These are phyloP conservation scores for Omphaloscelis lunosa DNA, from an alignment of 2,888 invertebrate genomes.

Conservation along the genomic window DNA sequence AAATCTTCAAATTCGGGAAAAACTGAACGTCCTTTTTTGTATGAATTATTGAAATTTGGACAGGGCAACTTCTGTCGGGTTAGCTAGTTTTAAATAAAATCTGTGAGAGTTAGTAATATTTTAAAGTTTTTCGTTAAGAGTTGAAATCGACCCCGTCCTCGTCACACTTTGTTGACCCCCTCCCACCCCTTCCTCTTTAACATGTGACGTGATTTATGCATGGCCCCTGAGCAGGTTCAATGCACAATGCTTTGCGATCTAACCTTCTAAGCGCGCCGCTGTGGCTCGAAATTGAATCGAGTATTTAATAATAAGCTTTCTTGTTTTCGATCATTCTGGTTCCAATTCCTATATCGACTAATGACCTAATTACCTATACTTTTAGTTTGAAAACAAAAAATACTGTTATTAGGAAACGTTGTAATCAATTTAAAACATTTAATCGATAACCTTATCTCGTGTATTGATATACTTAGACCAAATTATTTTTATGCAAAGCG, in stretches of 20 bases:
- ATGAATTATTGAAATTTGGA: too few species aligned
- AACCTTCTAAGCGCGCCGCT: background rate
- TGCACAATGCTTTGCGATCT: background rate
- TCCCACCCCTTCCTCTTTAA: background rate
- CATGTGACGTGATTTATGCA: background rate
- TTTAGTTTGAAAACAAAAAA: background rate
- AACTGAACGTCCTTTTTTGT: too few species aligned
- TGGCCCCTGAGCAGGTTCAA: background rate
- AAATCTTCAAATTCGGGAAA: too few species aligned
- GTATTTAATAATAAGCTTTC: background rate
- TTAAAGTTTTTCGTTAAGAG: background rate
- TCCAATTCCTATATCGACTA: background rate
- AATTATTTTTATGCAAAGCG: background rate
- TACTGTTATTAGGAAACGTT: background rate
- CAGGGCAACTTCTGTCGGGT: too few species aligned
- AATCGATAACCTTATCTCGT: background rate
- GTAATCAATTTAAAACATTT: background rate
- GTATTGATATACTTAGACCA: background rate
- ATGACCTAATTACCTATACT: background rate
- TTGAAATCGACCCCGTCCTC: background rate
- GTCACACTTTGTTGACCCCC: too few species aligned
- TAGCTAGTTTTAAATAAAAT: background rate
- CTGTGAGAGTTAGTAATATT: background rate
- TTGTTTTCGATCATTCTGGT: background rate
- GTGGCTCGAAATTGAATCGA: conserved; percentile 41